Conservation (phyloP, 2,113 vertebrate species). For the Jacana jacana region DNA sequence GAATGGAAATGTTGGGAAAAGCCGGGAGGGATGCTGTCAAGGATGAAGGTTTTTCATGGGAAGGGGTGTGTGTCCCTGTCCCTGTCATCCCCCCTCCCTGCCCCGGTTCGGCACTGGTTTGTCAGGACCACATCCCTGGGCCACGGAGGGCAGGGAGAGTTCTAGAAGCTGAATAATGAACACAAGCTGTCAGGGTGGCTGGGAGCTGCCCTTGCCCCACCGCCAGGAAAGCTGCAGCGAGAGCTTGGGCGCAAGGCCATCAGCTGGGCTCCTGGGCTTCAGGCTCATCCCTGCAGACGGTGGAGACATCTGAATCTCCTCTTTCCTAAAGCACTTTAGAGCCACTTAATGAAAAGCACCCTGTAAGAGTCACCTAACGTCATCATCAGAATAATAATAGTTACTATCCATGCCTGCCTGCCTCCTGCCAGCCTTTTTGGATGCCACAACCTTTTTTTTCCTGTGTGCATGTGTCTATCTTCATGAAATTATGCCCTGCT, state of each 20-base stretch:
- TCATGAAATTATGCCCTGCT: not conserved
- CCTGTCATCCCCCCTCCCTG: not conserved
- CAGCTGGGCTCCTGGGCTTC: not conserved
- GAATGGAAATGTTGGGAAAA: not conserved
- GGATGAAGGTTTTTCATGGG: not conserved
- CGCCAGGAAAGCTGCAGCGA: not conserved
- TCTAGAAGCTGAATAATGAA: not conserved
- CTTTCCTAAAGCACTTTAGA: conserved; percentile 53
- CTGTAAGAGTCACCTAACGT: not conserved
- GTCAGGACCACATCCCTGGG: not conserved
- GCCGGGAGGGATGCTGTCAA: accelerated
- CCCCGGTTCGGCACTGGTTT: not conserved
- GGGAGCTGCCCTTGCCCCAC: not conserved
- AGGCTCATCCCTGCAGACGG: not conserved
- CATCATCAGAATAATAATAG: conserved; percentile 23
- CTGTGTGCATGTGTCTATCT: not conserved
- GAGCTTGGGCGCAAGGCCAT: not conserved
- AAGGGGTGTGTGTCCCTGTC: too few relatives aligned
- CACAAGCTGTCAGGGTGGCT: not conserved
- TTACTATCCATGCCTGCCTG: not conserved
- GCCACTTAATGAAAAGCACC: conserved; percentile 50
- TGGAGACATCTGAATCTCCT: not conserved
- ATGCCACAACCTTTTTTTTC: not conserved
- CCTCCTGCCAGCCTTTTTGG: not conserved
- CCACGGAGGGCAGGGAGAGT: not conserved